Evolutionary conservation across 1,140 invertebrate species (phyloP).

Genomic region (honey bee (Apis mellifera)): Amel_HAv3.1 CM009938.2:6533501-6534000

Average conservation of each 20-base stretch:
- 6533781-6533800: constrained; percentile 84
- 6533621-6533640: constrained; percentile 81
- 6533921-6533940: neutral
- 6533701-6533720: neutral
- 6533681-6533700: neutral
- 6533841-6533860: constrained; percentile 86
- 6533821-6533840: constrained; percentile 84
- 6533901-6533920: constrained; percentile 20
- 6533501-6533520: constrained; percentile 79
- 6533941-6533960: neutral
- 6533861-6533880: constrained; percentile 82
- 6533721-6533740: constrained; percentile 78
- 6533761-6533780: constrained; percentile 83
- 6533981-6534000: no score
- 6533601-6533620: constrained; percentile 82
- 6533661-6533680: neutral
- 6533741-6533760: constrained; percentile 79
- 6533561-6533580: constrained; percentile 84
- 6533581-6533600: constrained; percentile 83
- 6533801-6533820: constrained; percentile 85
- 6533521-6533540: constrained; percentile 82
- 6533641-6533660: constrained; percentile 73
- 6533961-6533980: neutral
- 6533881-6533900: constrained; percentile 80
- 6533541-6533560: constrained; percentile 79